A percentile compares a stretch with the other conserved stretches of the same genome.
Evolutionary conservation across 2,113 vertebrate species (phyloP).

Genomic region (Genyomyrus donnyi): DNA sequence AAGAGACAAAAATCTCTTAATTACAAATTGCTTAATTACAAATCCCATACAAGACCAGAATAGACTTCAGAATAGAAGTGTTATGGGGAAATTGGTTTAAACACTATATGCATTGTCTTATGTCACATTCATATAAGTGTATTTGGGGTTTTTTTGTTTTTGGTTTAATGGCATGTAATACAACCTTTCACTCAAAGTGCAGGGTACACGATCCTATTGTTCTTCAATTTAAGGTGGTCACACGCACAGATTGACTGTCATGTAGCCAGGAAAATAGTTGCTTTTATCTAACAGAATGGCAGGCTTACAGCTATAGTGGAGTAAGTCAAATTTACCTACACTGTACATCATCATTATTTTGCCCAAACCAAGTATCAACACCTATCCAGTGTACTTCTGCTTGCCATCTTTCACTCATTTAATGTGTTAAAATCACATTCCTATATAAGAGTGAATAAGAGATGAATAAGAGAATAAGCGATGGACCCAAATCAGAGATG

Average conservation of each 20-base stretch:
- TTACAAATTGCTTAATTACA: constrained; percentile 20
- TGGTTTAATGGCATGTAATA: not conserved
- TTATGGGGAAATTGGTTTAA: constrained; percentile 4
- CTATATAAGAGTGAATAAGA: not conserved
- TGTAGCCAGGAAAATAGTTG: not conserved
- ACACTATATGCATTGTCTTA: not conserved
- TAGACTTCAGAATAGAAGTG: constrained; percentile 26
- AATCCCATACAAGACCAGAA: constrained; percentile 20
- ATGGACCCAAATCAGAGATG: not conserved
- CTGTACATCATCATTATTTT: not conserved
- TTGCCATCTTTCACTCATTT: not conserved
- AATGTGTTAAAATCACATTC: not conserved
- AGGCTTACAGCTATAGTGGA: not conserved
- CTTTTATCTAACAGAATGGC: not conserved
- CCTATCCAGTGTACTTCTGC: not conserved
- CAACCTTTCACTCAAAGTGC: not conserved
- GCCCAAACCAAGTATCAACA: not conserved
- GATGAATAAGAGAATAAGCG: not conserved
- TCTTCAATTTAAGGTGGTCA: not conserved
- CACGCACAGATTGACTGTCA: not conserved
- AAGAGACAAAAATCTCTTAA: constrained; percentile 25
- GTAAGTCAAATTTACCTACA: not conserved
- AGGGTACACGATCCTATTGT: not conserved
- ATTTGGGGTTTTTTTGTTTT: not conserved
- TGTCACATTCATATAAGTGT: not conserved